A percentile compares a stretch with the other conserved stretches of the same genome.
These are phyloP conservation scores for Carduelis carduelis DNA, from an alignment of 2,797 vertebrate species.

Conservation along the genomic window DNA sequence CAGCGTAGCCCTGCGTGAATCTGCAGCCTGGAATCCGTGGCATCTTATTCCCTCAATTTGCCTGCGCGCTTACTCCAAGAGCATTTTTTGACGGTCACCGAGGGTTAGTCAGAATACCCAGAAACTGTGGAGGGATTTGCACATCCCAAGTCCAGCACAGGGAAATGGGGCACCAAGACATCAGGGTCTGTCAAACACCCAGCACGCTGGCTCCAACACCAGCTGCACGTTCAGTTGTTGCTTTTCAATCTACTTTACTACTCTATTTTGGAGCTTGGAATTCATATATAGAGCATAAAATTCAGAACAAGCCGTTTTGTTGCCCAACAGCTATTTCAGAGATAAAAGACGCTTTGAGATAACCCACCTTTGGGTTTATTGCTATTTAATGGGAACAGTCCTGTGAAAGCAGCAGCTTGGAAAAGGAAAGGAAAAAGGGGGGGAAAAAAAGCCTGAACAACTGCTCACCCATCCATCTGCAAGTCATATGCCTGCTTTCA, in stretches of 20 bases:
- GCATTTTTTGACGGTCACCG: not conserved
- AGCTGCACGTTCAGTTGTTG: constrained; percentile 53
- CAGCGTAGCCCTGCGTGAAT: not conserved
- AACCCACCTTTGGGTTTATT: not conserved
- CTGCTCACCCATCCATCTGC: not conserved
- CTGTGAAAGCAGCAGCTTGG: not conserved
- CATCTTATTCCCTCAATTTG: constrained; percentile 22
- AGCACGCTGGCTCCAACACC: not conserved
- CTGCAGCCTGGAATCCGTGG: constrained; percentile 19
- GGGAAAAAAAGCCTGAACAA: not conserved
- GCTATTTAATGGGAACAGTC: not conserved
- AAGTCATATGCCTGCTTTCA: not conserved
- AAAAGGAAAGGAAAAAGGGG: not conserved
- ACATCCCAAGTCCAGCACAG: not conserved
- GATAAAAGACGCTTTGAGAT: not conserved
- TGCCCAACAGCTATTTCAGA: not conserved
- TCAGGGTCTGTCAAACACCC: not conserved
- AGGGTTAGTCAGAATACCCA: not conserved
- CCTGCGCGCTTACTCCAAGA: not conserved
- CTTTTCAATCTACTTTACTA: constrained; percentile 42
- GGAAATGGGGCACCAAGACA: not conserved
- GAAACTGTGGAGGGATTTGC: not conserved
- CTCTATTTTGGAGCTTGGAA: not conserved
- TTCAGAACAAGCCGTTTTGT: not conserved
- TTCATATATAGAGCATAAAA: not conserved